Evolutionary conservation across 2,113 vertebrate species (phyloP).

Genomic region (Oplegnathus fasciatus): DNA sequence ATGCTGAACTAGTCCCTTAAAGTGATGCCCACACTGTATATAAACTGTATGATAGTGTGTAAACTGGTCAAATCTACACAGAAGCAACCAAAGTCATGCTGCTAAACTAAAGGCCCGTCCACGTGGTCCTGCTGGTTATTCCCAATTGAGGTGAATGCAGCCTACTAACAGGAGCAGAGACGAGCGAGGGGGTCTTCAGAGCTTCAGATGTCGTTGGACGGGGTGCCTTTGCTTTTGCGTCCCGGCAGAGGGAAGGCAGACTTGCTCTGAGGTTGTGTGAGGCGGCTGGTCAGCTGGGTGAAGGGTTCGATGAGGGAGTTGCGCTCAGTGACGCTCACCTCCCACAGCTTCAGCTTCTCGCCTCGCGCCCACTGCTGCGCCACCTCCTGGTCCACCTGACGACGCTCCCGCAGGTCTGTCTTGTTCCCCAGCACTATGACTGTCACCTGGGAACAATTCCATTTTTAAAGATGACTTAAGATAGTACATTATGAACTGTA

Average conservation of each 20-base stretch:
- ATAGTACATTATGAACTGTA: not conserved
- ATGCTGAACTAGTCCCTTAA: not conserved
- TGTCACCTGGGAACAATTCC: conserved; percentile 83
- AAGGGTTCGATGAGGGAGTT: conserved; percentile 93
- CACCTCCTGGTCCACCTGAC: conserved; percentile 91
- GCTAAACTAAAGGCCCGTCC: not conserved
- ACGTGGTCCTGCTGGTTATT: not conserved
- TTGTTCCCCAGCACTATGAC: conserved; percentile 95
- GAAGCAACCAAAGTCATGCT: not conserved
- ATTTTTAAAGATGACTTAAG: not conserved
- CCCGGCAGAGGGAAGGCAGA: conserved; percentile 93
- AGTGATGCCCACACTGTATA: not conserved
- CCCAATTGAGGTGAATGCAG: conserved; percentile 21
- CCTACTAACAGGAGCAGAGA: not conserved
- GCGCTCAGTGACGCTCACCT: conserved; percentile 92
- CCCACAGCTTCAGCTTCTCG: conserved; percentile 95
- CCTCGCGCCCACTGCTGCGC: conserved; percentile 93
- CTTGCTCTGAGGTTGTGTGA: conserved; percentile 95
- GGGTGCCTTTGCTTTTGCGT: conserved; percentile 92
- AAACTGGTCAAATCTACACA: not conserved
- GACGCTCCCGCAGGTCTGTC: conserved; percentile 88
- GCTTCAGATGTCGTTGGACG: conserved; percentile 89
- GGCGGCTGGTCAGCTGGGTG: conserved; percentile 92
- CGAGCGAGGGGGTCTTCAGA: not conserved
- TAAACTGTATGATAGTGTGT: not conserved